phyloP scores from a whole-genome alignment of 2,113 vertebrate genomes.

The Phalacrocorax brasilianus region DNA sequence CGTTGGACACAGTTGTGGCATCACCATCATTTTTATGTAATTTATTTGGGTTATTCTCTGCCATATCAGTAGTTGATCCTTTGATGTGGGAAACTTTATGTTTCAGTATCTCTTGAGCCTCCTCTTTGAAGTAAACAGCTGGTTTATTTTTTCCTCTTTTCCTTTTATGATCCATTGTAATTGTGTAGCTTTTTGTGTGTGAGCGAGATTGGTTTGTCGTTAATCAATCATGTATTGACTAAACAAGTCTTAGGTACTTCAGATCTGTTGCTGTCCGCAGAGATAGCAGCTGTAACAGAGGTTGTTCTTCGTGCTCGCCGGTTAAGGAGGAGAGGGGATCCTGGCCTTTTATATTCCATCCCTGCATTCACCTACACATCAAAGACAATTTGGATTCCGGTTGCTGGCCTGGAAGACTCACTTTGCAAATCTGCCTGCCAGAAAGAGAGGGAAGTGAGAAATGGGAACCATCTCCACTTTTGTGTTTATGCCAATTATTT shows the following conservation, averaged over 20 bases:
- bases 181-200: neutral
- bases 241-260: neutral
- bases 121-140: neutral
- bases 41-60: neutral
- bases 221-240: neutral
- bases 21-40: neutral
- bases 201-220: neutral
- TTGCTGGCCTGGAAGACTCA: neutral
- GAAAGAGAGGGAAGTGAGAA: neutral
- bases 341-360: neutral
- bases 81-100: neutral
- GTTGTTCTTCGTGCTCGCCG: neutral
- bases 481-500: neutral
- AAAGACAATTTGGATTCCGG: neutral
- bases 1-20: neutral
- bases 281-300: neutral
- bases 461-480: neutral
- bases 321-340: neutral
- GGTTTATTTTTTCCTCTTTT: neutral
- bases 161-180: neutral
- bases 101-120: neutral
- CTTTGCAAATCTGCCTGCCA: neutral
- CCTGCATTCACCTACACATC: neutral
- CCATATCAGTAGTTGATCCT: neutral
- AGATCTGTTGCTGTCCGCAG: neutral